phyloP scores from a whole-genome alignment of 2,113 vertebrate genomes.

The Anguilla japonica region DNA sequence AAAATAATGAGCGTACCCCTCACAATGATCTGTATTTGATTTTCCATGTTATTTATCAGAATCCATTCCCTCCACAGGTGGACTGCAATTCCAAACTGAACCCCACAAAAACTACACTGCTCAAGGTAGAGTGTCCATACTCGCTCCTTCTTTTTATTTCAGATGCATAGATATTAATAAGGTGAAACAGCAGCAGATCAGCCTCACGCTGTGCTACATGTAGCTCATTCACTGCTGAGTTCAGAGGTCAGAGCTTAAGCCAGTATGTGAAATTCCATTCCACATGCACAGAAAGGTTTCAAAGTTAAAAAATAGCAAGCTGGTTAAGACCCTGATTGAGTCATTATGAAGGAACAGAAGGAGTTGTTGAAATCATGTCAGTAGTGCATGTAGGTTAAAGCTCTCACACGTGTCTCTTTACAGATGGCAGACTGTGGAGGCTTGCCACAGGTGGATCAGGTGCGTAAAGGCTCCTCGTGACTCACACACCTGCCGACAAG shows the following conservation, averaged over 20 bases:
- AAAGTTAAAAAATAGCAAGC: not conserved
- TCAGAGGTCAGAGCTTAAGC: not conserved
- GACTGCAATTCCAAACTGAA: slow-evolving; percentile 75
- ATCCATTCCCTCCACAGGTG: slow-evolving; percentile 41
- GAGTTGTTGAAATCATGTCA: not conserved
- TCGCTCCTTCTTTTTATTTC: not conserved
- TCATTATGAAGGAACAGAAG: not conserved
- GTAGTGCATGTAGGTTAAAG: not conserved
- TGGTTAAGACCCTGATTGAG: not conserved
- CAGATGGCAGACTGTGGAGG: slow-evolving; percentile 97
- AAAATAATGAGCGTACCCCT: not conserved
- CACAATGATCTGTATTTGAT: not conserved
- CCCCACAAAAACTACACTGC: slow-evolving; percentile 73
- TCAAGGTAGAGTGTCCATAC: slow-evolving; percentile 61
- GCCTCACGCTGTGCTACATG: not conserved
- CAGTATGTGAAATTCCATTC: not conserved
- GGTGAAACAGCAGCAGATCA: not conserved
- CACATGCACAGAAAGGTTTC: not conserved
- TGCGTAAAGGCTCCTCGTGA: slow-evolving; percentile 50
- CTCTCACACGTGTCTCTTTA: not conserved
- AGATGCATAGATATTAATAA: not conserved
- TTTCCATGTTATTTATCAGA: slow-evolving; percentile 2
- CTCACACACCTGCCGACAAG: not conserved
- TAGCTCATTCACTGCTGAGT: not conserved
- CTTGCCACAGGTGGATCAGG: slow-evolving; percentile 93